These are phyloP conservation scores for Rhopilema esculentum DNA, from an alignment of 30 jellyfish, hydroid and myxozoan species.

Conservation along the genomic window DNA sequence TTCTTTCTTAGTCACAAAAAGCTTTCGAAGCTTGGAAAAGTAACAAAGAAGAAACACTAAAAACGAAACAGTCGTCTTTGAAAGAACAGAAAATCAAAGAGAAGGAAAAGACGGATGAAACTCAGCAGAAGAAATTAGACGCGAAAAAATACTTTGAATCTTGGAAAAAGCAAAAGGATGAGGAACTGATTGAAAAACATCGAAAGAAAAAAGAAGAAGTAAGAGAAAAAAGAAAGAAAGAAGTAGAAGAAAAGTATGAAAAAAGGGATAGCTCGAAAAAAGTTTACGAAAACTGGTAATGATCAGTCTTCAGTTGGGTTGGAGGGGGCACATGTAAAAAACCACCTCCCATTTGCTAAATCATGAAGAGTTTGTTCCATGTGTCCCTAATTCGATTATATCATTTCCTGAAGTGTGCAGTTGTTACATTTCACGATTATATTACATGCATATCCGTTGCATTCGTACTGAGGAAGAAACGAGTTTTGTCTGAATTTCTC, in stretches of 20 bases:
- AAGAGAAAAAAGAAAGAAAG: conserved; percentile 65
- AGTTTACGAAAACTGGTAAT: conserved; percentile 84
- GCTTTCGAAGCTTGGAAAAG: conserved; percentile 88
- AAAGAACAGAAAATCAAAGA: conserved; percentile 47
- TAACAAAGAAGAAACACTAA: conserved; percentile 49
- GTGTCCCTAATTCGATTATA: too few relatives aligned
- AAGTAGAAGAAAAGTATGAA: conserved; percentile 67
- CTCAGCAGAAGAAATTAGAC: conserved; percentile 73
- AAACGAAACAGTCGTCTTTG: conserved; percentile 12
- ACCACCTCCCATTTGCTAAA: too few relatives aligned
- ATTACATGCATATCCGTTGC: too few relatives aligned
- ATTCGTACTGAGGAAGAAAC: too few relatives aligned
- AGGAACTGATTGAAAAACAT: conserved; percentile 47
- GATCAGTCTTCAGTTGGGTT: background rate
- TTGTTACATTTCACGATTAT: too few relatives aligned
- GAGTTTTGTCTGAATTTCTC: too few relatives aligned
- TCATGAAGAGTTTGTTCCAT: too few relatives aligned
- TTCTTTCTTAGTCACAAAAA: conserved; percentile 81
- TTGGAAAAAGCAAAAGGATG: conserved; percentile 81
- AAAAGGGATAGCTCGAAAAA: conserved; percentile 59
- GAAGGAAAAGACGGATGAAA: conserved; percentile 75
- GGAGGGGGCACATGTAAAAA: too few relatives aligned
- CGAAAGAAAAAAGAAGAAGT: conserved; percentile 52
- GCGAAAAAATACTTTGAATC: conserved; percentile 77
- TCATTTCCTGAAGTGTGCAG: too few relatives aligned